phyloP scores from a whole-genome alignment of 2,888 invertebrate genomes.

The Leucoma salicis region DNA sequence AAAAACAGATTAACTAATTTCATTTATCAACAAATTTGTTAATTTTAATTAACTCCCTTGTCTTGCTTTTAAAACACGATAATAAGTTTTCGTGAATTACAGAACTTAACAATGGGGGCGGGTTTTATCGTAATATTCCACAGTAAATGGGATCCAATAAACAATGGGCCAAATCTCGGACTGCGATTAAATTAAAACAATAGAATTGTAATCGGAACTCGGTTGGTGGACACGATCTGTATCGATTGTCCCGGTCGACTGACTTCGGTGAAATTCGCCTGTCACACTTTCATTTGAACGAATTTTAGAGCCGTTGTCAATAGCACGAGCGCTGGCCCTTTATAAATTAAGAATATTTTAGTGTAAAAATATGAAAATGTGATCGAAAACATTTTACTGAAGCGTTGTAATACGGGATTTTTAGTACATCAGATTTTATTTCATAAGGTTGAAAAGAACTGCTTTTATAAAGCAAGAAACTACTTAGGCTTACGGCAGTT shows the following conservation, averaged over 20 bases:
- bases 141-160: conserved; percentile 10
- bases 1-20: neutral
- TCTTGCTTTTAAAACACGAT: neutral
- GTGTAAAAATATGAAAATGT: no score
- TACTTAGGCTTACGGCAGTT: no score
- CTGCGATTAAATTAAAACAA: conserved; percentile 26
- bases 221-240: conserved; percentile 11
- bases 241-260: conserved; percentile 16
- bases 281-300: conserved; percentile 5
- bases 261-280: conserved; percentile 7
- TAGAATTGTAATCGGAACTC: conserved; percentile 17
- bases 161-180: conserved; percentile 19
- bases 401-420: no score
- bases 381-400: no score
- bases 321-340: no score
- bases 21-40: neutral
- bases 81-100: neutral
- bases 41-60: neutral
- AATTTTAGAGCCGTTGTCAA: neutral
- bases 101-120: conserved; percentile 1
- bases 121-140: conserved; percentile 1
- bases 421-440: no score
- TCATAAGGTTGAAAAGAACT: no score
- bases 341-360: no score
- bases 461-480: no score